These are phyloP conservation scores for Athene noctua DNA, from an alignment of 2,113 vertebrate genomes.

Conservation along the genomic window DNA sequence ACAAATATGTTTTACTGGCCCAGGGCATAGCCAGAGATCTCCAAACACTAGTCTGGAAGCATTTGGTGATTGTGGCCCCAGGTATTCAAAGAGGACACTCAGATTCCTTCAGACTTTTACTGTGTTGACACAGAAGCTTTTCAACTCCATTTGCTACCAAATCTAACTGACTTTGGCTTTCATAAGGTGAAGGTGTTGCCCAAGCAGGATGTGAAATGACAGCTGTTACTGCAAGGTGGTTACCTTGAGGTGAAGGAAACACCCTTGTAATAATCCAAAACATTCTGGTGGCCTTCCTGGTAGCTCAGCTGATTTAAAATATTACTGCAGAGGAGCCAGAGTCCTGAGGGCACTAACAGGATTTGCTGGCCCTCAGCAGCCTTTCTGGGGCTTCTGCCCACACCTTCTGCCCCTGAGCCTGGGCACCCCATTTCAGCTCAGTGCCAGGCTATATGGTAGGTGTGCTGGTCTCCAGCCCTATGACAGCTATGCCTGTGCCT, in stretches of 20 bases:
- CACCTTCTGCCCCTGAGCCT: not conserved
- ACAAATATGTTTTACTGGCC: not conserved
- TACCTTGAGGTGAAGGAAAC: not conserved
- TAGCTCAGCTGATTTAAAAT: not conserved
- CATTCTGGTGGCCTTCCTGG: not conserved
- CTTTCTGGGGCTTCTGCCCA: not conserved
- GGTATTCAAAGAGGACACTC: not conserved
- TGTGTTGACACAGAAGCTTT: not conserved
- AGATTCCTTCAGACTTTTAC: not conserved
- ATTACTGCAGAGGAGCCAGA: not conserved
- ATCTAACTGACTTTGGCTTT: not conserved
- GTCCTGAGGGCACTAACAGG: not conserved
- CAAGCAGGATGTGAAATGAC: not conserved
- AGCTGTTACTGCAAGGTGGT: not conserved
- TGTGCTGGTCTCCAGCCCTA: not conserved
- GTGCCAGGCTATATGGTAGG: fast-evolving
- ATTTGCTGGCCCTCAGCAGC: not conserved
- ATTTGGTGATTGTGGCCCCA: not conserved
- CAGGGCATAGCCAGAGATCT: not conserved
- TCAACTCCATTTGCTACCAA: not conserved
- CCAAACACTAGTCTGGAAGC: not conserved
- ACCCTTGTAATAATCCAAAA: not conserved
- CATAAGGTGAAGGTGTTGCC: not conserved
- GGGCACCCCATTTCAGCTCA: not conserved
- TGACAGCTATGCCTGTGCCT: not conserved